phyloP scores from a whole-genome alignment of 2,797 vertebrate genomes.

The Choloepus didactylus region DNA sequence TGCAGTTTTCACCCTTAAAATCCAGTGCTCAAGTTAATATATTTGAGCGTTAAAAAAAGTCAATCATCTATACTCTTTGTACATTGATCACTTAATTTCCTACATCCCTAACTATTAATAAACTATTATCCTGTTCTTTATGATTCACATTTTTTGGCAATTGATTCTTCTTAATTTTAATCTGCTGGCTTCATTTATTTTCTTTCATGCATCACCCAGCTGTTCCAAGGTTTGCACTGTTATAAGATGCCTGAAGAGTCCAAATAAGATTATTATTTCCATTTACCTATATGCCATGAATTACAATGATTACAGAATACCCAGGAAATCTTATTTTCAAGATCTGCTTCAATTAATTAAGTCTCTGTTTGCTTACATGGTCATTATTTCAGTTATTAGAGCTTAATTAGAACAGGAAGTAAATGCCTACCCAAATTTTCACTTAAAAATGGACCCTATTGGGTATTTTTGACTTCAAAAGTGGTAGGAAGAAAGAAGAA shows the following conservation, averaged over 20 bases:
- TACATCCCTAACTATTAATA: background rate
- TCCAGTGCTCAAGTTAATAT: conserved; percentile 80
- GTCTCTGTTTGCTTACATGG: conserved; percentile 18
- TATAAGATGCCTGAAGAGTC: background rate
- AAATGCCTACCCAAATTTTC: background rate
- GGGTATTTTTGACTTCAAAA: background rate
- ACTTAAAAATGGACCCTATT: background rate
- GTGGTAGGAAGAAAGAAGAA: background rate
- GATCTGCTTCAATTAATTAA: conserved; percentile 34
- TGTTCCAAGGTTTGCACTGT: background rate
- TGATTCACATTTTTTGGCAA: background rate
- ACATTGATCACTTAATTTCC: conserved; percentile 81
- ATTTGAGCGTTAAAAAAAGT: conserved; percentile 79
- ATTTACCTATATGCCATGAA: background rate
- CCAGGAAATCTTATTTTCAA: background rate
- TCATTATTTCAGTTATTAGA: conserved; percentile 24
- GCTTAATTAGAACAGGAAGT: conserved; percentile 58
- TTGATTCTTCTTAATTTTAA: background rate
- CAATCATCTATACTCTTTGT: conserved; percentile 81
- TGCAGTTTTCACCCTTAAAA: conserved; percentile 79
- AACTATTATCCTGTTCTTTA: background rate
- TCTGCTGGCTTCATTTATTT: background rate
- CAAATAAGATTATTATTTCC: background rate
- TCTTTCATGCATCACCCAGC: background rate
- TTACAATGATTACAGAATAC: background rate